These are phyloP conservation scores for Eulemur albifrons DNA, from an alignment of 2,797 vertebrate species.

Conservation along the genomic window DNA sequence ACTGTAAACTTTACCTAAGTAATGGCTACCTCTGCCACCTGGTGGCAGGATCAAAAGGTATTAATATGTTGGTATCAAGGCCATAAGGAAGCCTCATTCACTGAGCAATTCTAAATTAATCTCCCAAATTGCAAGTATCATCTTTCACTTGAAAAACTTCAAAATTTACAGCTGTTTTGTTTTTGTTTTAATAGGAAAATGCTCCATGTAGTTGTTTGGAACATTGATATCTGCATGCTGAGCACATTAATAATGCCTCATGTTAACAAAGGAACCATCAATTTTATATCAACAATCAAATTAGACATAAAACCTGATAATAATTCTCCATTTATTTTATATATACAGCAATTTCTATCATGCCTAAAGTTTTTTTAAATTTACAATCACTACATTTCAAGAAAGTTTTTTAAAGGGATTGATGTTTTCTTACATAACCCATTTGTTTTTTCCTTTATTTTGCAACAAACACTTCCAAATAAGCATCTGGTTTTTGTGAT, in stretches of 20 bases:
- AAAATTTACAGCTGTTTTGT: not conserved
- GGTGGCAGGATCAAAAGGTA: conserved; percentile 11
- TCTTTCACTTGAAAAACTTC: not conserved
- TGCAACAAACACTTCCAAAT: not conserved
- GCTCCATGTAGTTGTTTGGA: not conserved
- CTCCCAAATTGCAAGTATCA: not conserved
- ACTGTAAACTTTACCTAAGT: not conserved
- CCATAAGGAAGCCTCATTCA: not conserved
- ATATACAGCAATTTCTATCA: conserved; percentile 16
- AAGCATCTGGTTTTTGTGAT: not conserved
- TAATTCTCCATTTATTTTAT: conserved; percentile 10
- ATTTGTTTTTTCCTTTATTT: not conserved
- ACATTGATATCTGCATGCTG: not conserved
- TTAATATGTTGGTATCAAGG: not conserved
- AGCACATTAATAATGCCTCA: not conserved
- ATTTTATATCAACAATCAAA: conserved; percentile 28
- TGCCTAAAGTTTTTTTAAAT: not conserved
- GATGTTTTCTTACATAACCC: not conserved
- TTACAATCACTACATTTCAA: conserved; percentile 6
- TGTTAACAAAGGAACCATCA: not conserved
- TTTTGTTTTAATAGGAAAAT: not conserved
- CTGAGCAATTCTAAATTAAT: not conserved
- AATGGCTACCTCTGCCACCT: conserved; percentile 52
- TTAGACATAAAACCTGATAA: not conserved
- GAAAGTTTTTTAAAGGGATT: not conserved